Evolutionary conservation across 2,888 invertebrate genomes (phyloP).

Genomic region (Andrena dorsata): DNA sequence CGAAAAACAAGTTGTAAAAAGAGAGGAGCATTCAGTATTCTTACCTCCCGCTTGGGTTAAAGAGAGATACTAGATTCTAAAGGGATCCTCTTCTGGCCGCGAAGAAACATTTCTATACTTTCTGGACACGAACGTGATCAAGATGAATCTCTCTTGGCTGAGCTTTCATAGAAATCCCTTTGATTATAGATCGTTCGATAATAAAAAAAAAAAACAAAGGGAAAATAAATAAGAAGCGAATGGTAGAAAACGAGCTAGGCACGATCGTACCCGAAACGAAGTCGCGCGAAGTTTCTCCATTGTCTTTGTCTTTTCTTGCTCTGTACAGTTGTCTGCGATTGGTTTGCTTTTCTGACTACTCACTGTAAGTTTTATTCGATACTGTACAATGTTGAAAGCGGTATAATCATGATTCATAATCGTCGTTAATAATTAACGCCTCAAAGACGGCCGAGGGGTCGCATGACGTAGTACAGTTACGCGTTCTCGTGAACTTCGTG

Average conservation of each 20-base stretch:
- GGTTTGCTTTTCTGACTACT: constrained; percentile 64
- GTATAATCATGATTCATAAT: constrained; percentile 71
- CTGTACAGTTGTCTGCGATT: constrained; percentile 1
- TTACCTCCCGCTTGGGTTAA: constrained; percentile 67
- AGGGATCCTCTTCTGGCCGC: constrained; percentile 64
- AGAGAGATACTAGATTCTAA: constrained; percentile 54
- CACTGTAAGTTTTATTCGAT: constrained; percentile 77
- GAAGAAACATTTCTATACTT: constrained; percentile 29
- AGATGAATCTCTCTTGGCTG: constrained; percentile 19
- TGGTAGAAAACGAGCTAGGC: neutral
- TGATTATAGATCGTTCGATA: neutral
- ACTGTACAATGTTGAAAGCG: constrained; percentile 79
- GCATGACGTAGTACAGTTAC: constrained; percentile 61
- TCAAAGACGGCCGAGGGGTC: constrained; percentile 54
- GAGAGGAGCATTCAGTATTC: constrained; percentile 52
- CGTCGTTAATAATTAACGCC: constrained; percentile 68
- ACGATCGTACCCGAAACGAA: constrained; percentile 19
- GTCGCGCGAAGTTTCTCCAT: constrained; percentile 12
- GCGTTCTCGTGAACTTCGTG: constrained; percentile 60
- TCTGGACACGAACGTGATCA: constrained; percentile 34
- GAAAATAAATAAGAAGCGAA: neutral
- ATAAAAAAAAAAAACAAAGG: neutral
- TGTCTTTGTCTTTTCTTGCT: constrained; percentile 9
- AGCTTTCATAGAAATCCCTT: too few relatives aligned
- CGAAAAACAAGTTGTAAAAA: constrained; percentile 14